Conservation (phyloP, 2,797 vertebrate genomes). For the Molothrus aeneus region DNA sequence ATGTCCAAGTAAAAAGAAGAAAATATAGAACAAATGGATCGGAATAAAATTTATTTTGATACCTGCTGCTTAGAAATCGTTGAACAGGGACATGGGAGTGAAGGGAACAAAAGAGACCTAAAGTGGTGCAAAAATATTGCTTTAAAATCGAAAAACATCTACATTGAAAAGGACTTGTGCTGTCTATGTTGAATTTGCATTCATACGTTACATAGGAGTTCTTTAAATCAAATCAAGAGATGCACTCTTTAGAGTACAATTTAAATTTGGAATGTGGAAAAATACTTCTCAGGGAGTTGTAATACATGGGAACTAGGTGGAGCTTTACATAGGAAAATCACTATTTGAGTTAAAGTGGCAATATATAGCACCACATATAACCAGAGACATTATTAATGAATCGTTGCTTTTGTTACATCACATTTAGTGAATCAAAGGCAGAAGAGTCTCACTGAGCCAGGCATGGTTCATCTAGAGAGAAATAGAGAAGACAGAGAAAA, state of each 20-base stretch:
- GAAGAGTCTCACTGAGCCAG: background rate
- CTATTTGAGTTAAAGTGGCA: background rate
- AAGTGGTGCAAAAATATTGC: background rate
- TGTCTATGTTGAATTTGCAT: background rate
- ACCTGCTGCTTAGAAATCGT: background rate
- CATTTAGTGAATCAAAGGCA: background rate
- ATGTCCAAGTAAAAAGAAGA: background rate
- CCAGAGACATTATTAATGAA: background rate
- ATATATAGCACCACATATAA: background rate
- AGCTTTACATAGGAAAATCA: background rate
- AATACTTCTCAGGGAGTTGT: background rate
- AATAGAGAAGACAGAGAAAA: background rate
- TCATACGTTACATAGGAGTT: background rate
- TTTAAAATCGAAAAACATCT: background rate
- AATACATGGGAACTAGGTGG: background rate
- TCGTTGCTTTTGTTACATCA: fast-evolving
- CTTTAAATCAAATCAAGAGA: background rate
- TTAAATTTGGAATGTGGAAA: background rate
- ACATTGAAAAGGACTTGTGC: background rate
- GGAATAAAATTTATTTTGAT: background rate
- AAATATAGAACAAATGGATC: background rate
- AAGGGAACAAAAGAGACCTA: background rate
- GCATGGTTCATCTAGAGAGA: background rate
- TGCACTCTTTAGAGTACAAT: background rate
- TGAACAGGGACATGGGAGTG: background rate